Evolutionary conservation across 2,888 invertebrate genomes (phyloP).

Genomic region (Zygogramma bicolorata): DNA sequence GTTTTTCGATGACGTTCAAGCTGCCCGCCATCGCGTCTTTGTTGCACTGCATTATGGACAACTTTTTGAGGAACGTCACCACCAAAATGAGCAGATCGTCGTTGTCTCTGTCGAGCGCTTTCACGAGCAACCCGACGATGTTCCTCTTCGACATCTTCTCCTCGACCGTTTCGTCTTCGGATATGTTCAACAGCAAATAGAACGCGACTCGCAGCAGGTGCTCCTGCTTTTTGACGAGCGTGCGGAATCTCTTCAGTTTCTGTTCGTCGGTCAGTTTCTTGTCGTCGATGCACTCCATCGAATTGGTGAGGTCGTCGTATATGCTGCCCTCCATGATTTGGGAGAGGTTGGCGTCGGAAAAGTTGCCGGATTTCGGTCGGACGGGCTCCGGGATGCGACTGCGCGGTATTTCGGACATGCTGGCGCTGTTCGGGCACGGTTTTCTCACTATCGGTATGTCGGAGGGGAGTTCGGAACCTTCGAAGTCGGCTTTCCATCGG

Average conservation of each 20-base stretch:
- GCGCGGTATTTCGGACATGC: constrained; percentile 73
- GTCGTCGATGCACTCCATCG: constrained; percentile 65
- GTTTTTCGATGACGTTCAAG: constrained; percentile 83
- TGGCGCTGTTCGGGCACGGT: constrained; percentile 63
- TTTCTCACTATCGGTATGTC: constrained; percentile 62
- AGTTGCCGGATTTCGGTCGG: constrained; percentile 83
- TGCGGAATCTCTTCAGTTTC: constrained; percentile 80
- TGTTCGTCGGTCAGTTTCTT: constrained; percentile 63
- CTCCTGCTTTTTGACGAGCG: constrained; percentile 94
- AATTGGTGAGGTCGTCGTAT: constrained; percentile 70
- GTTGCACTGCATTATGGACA: constrained; percentile 94
- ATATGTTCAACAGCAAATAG: constrained; percentile 93
- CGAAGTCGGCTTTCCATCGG: constrained; percentile 86
- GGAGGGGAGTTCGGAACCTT: constrained; percentile 68
- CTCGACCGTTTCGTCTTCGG: constrained; percentile 95
- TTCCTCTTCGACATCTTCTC: constrained; percentile 97
- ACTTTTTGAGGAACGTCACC: constrained; percentile 93
- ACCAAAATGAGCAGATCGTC: constrained; percentile 90
- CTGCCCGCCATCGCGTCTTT: constrained; percentile 88
- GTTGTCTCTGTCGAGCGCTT: constrained; percentile 90
- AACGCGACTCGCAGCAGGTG: constrained; percentile 91
- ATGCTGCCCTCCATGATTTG: constrained; percentile 67
- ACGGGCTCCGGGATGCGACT: constrained; percentile 79
- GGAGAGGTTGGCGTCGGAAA: constrained; percentile 70
- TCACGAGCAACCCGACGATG: constrained; percentile 87